phyloP scores from a whole-genome alignment of 2,888 invertebrate genomes.

The Pammene fasciana region DNA sequence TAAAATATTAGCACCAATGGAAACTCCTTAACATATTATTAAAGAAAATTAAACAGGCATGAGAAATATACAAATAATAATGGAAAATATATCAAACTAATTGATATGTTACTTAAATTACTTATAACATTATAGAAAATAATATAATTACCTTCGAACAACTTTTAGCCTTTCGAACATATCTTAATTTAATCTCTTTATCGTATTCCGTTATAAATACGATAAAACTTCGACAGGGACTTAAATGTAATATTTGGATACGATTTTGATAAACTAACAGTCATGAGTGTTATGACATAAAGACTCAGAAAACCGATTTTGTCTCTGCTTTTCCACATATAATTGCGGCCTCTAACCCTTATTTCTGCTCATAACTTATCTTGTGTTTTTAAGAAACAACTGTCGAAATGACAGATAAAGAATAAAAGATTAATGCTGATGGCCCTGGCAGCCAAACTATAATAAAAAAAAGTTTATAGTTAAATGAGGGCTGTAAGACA shows the following conservation, averaged over 20 bases:
- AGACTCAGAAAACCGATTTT: background rate
- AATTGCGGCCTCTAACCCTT: too few species aligned
- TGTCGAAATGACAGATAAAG: too few species aligned
- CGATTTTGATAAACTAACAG: background rate
- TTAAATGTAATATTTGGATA: constrained; percentile 38
- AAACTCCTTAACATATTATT: constrained; percentile 18
- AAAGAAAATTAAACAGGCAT: constrained; percentile 17
- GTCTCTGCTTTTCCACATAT: background rate
- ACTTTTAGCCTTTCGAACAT: constrained; percentile 10
- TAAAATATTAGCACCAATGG: constrained; percentile 22
- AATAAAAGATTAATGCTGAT: too few species aligned
- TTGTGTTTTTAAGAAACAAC: too few species aligned
- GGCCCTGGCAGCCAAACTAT: too few species aligned
- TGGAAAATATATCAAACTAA: constrained; percentile 12
- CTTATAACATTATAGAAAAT: constrained; percentile 10
- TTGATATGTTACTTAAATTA: constrained; percentile 15
- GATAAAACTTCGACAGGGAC: constrained; percentile 9
- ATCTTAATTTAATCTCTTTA: constrained; percentile 13
- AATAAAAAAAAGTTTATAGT: too few species aligned
- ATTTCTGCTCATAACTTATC: background rate
- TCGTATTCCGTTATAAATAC: constrained; percentile 9
- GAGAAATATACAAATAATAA: constrained; percentile 4
- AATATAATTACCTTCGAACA: constrained; percentile 5
- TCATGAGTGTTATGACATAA: background rate
- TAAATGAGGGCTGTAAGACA: too few species aligned